phyloP scores from a whole-genome alignment of 1,140 invertebrate genomes.

The Sitobion miscanthi region DNA sequence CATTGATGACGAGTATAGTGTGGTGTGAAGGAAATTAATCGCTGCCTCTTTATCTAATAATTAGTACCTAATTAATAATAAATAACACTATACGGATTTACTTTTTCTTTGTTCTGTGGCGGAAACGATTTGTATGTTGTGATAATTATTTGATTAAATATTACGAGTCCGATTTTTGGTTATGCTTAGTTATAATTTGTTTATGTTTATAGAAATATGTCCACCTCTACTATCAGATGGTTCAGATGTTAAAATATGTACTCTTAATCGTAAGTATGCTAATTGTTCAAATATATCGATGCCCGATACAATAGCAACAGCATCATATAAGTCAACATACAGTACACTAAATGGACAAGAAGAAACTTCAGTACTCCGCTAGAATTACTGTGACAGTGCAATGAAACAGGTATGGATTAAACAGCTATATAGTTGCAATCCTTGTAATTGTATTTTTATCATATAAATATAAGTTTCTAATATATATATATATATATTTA shows the following conservation, averaged over 20 bases:
- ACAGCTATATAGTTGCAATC: neutral
- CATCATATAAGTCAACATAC: neutral
- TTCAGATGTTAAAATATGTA: neutral
- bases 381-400: neutral
- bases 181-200: neutral
- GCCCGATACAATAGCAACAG: neutral
- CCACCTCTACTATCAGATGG: neutral
- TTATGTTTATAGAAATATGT: slow-evolving; percentile 1
- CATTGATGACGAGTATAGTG: too few relatives aligned
- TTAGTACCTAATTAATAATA: too few relatives aligned
- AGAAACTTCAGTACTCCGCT: neutral
- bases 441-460: slow-evolving; percentile 7
- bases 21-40: too few relatives aligned
- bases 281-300: neutral
- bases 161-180: too few relatives aligned
- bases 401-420: neutral
- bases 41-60: too few relatives aligned
- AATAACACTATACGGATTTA: too few relatives aligned
- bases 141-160: neutral
- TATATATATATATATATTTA: too few relatives aligned
- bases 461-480: neutral
- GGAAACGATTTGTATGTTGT: neutral
- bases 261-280: neutral
- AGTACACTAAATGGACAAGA: neutral
- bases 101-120: too few relatives aligned